phyloP scores from a whole-genome alignment of 2,888 invertebrate species.

The Cosmorhoe ocellata region DNA sequence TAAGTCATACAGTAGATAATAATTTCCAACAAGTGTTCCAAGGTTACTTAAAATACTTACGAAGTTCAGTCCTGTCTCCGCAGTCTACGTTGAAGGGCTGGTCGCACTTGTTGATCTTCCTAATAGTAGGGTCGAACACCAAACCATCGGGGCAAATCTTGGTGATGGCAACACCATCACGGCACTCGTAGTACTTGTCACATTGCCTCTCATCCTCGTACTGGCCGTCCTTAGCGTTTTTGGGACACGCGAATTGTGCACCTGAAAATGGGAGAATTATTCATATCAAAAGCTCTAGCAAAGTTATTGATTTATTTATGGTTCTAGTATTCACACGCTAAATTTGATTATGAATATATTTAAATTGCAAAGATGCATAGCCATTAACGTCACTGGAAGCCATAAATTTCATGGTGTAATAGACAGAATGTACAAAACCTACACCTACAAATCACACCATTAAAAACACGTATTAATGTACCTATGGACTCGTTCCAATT shows the following conservation, averaged over 20 bases:
- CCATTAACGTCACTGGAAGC: too few relatives aligned
- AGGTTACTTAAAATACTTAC: constrained; percentile 90
- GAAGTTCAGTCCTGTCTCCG: constrained; percentile 92
- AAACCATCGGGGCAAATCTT: constrained; percentile 94
- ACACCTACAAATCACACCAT: too few relatives aligned
- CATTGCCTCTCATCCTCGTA: constrained; percentile 91
- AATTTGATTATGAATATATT: too few relatives aligned
- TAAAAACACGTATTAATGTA: too few relatives aligned
- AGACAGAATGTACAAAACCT: too few relatives aligned
- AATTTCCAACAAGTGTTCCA: too few relatives aligned
- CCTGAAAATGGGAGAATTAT: constrained; percentile 50
- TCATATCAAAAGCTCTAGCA: background rate
- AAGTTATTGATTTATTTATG: too few relatives aligned
- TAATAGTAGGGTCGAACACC: constrained; percentile 92
- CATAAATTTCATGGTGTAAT: too few relatives aligned
- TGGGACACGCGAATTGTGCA: constrained; percentile 88
- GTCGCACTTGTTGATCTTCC: constrained; percentile 95
- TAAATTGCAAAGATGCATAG: too few relatives aligned
- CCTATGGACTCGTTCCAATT: background rate
- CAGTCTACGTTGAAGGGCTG: constrained; percentile 96
- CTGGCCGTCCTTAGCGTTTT: constrained; percentile 86
- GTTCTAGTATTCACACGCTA: too few relatives aligned
- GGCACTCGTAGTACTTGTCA: constrained; percentile 93
- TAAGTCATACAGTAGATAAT: too few relatives aligned
- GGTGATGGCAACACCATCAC: constrained; percentile 86